Base-by-base conservation (phyloP, 1,140 invertebrate species). In the Drosophila setifemur region DNA sequence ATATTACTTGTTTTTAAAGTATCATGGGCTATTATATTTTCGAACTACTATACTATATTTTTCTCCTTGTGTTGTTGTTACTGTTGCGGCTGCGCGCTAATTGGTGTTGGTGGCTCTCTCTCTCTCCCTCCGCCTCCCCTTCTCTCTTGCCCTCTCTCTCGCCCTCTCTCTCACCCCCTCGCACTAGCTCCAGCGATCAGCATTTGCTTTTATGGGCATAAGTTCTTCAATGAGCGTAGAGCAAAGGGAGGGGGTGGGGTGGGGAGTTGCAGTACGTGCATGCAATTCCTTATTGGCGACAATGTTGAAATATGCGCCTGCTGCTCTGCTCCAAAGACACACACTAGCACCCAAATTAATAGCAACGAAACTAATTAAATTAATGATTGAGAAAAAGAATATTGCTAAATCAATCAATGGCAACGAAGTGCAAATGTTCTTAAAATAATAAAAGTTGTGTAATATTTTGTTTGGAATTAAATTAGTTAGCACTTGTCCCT, bases 281-380 rank as follows among this genome's bases (percentile, higher is more conserved):
- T 85, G 79, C 79, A 83, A 83, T 85, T 85, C 73, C 64, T 71
- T 83, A 83, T 85, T 74, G 70, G 64, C 64, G 79, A 83, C 79
- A 75, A 81, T 81, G 76, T 81, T 81, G 53, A 75, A 81, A 81
- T 66, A 64, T 53, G 67, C 12, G 40, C 11, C 16, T 35, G 23
- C 33, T 37, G 21, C 29, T 57, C 52, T 8, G 26, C 49, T 44
- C 37, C 16, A 26, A 12, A 19, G 16, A 29, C 29, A 14, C 19
- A 61, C 53, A 48, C 25, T 19, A 26, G 1, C 1, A 21, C 14
- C 6, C 57, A 61, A 18, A 14, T 8, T n/a, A 35, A 21, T 44
- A 61, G 37, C 4, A 25, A 37, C 33, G 2, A 37, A n/a, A 18
- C 8, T 2, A 7, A 6, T 2, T 5, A 23, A 7, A 7, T 16